phyloP scores from a whole-genome alignment of 1,140 invertebrate species.

The Drosophila varians region DNA sequence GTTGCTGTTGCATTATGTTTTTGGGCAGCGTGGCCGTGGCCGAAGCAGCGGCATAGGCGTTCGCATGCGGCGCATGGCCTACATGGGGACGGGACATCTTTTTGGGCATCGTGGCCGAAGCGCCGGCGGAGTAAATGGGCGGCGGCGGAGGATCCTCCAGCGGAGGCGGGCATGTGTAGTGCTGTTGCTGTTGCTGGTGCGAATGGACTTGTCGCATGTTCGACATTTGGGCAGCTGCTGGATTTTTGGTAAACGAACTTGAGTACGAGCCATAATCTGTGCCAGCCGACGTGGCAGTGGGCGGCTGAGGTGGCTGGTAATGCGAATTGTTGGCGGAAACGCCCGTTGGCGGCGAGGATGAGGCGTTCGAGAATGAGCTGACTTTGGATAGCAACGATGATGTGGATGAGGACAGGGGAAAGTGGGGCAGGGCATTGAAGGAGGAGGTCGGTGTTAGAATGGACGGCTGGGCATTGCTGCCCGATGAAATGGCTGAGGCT shows the following conservation, averaged over 20 bases:
- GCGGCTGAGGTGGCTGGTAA: constrained; percentile 71
- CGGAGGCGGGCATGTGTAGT: constrained; percentile 77
- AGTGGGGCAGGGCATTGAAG: constrained; percentile 79
- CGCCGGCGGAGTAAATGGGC: constrained; percentile 64
- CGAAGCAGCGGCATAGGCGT: constrained; percentile 67
- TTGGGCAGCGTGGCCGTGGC: constrained; percentile 70
- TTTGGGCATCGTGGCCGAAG: constrained; percentile 77
- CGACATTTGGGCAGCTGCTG: constrained; percentile 67
- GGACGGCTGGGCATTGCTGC: constrained; percentile 42
- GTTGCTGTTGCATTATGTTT: constrained; percentile 73
- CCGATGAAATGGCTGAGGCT: constrained; percentile 30
- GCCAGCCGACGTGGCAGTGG: constrained; percentile 21
- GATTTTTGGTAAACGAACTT: constrained; percentile 77
- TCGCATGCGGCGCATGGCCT: constrained; percentile 41
- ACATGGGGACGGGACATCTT: constrained; percentile 58
- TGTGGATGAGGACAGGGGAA: constrained; percentile 80
- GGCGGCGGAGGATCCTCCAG: constrained; percentile 81
- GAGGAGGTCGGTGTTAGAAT: constrained; percentile 52
- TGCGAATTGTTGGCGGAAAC: constrained; percentile 50
- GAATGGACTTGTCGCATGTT: constrained; percentile 59
- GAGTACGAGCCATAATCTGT: constrained; percentile 72
- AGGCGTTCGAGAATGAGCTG: constrained; percentile 70
- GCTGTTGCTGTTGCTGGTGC: constrained; percentile 60
- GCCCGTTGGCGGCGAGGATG: constrained; percentile 41
- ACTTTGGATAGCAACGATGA: constrained; percentile 82